phyloP scores from a whole-genome alignment of 1,140 invertebrate genomes.

The Cotesia typhae region DNA sequence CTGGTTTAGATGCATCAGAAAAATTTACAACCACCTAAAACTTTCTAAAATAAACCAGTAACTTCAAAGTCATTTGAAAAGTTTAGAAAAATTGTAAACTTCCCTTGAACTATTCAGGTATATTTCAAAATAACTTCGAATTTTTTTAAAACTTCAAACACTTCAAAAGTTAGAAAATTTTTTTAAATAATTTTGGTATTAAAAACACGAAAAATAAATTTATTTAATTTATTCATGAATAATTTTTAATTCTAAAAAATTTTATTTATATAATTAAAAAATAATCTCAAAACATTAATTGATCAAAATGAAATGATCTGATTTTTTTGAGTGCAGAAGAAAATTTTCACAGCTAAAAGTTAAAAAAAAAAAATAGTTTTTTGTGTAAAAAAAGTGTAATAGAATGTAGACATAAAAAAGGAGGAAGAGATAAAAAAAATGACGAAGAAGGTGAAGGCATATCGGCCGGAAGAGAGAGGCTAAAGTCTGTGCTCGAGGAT shows the following conservation, averaged over 20 bases:
- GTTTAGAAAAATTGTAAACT: too few species aligned
- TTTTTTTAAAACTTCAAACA: too few species aligned
- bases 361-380: conserved; percentile 3
- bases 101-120: too few species aligned
- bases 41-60: too few species aligned
- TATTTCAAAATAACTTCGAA: too few species aligned
- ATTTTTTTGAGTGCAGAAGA: background rate
- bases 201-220: background rate
- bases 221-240: background rate
- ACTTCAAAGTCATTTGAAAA: too few species aligned
- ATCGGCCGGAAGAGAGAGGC: background rate
- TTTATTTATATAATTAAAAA: too few species aligned
- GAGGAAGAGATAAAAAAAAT: conserved; percentile 10
- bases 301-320: too few species aligned
- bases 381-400: background rate
- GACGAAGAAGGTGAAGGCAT: conserved; percentile 12
- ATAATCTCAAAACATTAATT: too few species aligned
- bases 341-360: background rate
- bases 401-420: conserved; percentile 8
- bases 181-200: background rate
- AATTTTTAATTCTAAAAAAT: too few species aligned
- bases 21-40: too few species aligned
- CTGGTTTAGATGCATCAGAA: too few species aligned
- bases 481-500: conserved; percentile 11
- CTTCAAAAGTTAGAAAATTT: background rate